Evolutionary conservation across 1,140 invertebrate genomes (phyloP), one percentile per base, ranked within the genome.

Genomic region (Augochlora pura): DNA sequence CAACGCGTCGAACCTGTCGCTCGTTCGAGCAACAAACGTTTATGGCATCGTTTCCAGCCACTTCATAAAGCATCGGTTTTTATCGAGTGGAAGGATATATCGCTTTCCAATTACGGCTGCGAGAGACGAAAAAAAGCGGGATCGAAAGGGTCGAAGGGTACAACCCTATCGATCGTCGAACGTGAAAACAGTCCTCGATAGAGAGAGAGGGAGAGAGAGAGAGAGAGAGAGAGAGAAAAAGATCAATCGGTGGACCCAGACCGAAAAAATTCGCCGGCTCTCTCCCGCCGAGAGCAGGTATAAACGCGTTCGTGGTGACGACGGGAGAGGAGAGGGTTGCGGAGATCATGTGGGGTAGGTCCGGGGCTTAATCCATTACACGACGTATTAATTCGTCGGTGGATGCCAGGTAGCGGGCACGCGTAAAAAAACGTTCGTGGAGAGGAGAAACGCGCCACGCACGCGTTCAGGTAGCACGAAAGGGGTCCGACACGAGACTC

Each of bases 301-400:
- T 83, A 81, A 77, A 86, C 77, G 65, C 62, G 25, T 63, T 38
- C 42, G 38, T 10, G 59, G 74, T 39, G 59, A 54, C 59, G 46
- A 62, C 46, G 39, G 16, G 46, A 59, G 49, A 82, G 83, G 83
- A 86, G 85, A 85, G 86, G 86, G 89, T 86, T 63, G 21, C 52
- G 63, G 76, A 25, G 52, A 25, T 78, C 49, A 78, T 76, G 74
- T 83, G 80, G 84, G 84, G 80, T 80, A 75, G 78, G 65, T 84
- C 73, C 65, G 66, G 74, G 72, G 42, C 71, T 88, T 88, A 87
- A 90, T 90, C 88, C 84, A 86, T 85, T 85, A 81, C 83, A 84
- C 86, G 89, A 90, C 71, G 87, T 91, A 90, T 90, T 91, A 91
- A 91, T 91, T 90, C 89, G 80, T 88, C 66, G 84, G 77, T 75